Evolutionary conservation across 64 coral and sea anemone species (phyloP), one percentile per base, ranked within the genome.

Genomic region (Montipora cactus): DNA sequence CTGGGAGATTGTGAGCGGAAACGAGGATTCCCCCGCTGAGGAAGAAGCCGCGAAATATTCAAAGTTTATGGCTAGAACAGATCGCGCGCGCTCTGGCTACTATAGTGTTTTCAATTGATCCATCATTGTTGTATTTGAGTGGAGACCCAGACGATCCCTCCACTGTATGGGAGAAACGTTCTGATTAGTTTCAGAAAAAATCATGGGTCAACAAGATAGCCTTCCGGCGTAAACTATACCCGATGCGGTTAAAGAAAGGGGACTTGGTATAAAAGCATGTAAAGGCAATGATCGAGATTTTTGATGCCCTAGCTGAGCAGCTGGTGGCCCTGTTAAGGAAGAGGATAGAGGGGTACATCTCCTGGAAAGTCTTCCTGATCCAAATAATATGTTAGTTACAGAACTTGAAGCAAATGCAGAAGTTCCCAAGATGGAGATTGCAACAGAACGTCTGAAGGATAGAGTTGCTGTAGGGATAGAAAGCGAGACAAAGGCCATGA

Each of bases 321-420:
- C 76, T 53, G 75, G 75, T 69, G 84, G 37, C 12, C 23, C 92
- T 18, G 23, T 93, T 23, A 59, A 87, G 10, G 83, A 93, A 22
- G 84, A 89, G 51, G 93, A 94, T 55, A 18, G 61, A 81, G 79
- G 89, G 0, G 93, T 94, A 19, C 67, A 68, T 75, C 18, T 94
- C 51, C 87, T 0, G 93, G n/a, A n/a, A n/a, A n/a, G n/a, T n/a
- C n/a, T n/a, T n/a, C n/a, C n/a, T n/a, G n/a, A 94, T 11, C 82
- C 68, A 7, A 89, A 81, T 22, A 66, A 55, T 44, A 94, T 94
- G 92, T 86, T 94, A 6, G 92, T 94, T 19, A 94, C 92, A 58
- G 85, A 84, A 14, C 55, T 94, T n/a, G 93, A 94, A 46, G 93
- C 67, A 58, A 82, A 90, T 45, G 16, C 87, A 44, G 47, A 28